These are phyloP conservation scores for Otolemur garnettii DNA, from an alignment of 2,113 vertebrate genomes.

Conservation along the genomic window DNA sequence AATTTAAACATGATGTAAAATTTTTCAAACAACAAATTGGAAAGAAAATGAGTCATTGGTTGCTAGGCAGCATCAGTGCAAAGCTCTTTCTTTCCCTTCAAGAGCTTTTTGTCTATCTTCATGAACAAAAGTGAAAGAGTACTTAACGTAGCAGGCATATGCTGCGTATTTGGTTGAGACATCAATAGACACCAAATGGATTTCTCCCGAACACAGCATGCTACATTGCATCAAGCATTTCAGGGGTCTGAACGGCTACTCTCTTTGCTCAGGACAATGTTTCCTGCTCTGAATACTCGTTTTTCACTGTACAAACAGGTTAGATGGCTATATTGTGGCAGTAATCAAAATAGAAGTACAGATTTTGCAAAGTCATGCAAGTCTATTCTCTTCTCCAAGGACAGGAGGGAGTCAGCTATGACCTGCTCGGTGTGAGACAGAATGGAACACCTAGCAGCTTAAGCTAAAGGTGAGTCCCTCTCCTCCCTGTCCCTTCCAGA, in stretches of 20 bases:
- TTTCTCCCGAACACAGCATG: slow-evolving; percentile 81
- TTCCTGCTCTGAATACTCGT: slow-evolving; percentile 77
- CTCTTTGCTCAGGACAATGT: slow-evolving; percentile 66
- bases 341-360: neutral
- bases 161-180: slow-evolving; percentile 79
- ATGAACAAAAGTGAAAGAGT: slow-evolving; percentile 84
- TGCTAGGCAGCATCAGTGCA: slow-evolving; percentile 86
- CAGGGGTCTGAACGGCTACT: slow-evolving; percentile 74
- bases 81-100: slow-evolving; percentile 83
- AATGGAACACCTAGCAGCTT: neutral
- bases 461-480: neutral
- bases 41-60: slow-evolving; percentile 82
- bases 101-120: slow-evolving; percentile 74
- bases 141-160: slow-evolving; percentile 79
- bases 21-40: slow-evolving; percentile 78
- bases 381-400: neutral
- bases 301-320: slow-evolving; percentile 31
- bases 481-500: neutral
- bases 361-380: slow-evolving; percentile 37
- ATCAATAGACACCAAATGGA: slow-evolving; percentile 83
- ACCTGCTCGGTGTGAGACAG: neutral
- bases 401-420: neutral
- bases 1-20: slow-evolving; percentile 82
- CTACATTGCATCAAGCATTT: slow-evolving; percentile 73
- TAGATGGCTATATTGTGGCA: neutral